A percentile compares a stretch with the other conserved stretches of the same genome.
Conservation (phyloP, 2,888 invertebrate genomes). For the Pilophorus perplexus region DNA sequence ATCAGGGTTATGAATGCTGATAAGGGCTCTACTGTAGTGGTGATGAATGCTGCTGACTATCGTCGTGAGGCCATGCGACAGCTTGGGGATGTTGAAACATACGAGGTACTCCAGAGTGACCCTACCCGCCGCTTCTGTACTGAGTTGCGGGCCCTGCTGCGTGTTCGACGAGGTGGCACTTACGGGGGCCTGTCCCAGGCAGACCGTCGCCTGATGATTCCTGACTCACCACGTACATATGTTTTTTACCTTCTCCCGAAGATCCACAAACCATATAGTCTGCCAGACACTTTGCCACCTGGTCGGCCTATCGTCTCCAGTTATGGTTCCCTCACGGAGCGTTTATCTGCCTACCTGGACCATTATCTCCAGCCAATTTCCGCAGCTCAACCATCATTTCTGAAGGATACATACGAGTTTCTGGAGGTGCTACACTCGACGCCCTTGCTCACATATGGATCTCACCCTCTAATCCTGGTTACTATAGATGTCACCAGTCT, state of each 20-base stretch:
- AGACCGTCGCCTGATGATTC: too few species aligned
- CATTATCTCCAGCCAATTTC: background rate
- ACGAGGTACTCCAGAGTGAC: background rate
- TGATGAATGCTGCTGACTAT: background rate
- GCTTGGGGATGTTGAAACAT: background rate
- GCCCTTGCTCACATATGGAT: background rate
- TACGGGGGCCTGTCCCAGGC: background rate
- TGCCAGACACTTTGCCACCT: background rate
- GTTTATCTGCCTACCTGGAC: too few species aligned
- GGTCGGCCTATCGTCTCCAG: background rate
- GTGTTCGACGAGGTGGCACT: background rate
- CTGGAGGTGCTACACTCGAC: background rate
- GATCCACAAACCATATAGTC: background rate
- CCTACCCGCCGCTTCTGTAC: background rate
- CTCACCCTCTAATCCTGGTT: background rate
- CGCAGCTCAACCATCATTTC: background rate
- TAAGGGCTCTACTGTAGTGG: background rate
- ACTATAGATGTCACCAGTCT: slow-evolving; percentile 14
- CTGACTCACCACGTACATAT: too few species aligned
- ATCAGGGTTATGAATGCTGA: background rate
- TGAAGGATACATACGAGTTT: background rate
- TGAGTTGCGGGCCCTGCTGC: background rate
- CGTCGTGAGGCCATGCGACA: background rate
- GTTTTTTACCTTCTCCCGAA: too few species aligned
- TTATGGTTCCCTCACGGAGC: background rate